phyloP scores from a whole-genome alignment of 2,113 vertebrate species.

The Asarcornis scutulata region DNA sequence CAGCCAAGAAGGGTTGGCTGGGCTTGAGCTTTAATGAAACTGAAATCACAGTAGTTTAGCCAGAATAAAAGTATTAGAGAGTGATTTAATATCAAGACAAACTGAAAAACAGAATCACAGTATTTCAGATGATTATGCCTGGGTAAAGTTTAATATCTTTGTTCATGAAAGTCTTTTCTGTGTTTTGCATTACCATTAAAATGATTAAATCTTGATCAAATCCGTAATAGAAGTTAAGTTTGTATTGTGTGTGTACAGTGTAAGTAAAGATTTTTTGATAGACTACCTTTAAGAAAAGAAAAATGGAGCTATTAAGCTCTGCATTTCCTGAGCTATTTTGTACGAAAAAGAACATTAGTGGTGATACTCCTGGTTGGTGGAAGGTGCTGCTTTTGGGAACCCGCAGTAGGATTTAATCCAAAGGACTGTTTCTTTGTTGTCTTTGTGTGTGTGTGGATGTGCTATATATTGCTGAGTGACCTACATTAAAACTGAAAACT shows the following conservation, averaged over 20 bases:
- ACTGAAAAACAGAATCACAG: not conserved
- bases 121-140: not conserved
- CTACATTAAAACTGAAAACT: not conserved
- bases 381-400: not conserved
- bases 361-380: not conserved
- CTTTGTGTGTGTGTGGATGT: not conserved
- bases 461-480: not conserved
- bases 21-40: slow-evolving; percentile 8
- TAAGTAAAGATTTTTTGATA: not conserved
- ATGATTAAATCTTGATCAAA: not conserved
- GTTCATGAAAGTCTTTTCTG: slow-evolving; percentile 12
- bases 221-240: not conserved
- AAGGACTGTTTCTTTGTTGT: not conserved
- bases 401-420: not conserved
- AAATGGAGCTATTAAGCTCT: not conserved
- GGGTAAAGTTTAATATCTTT: slow-evolving; percentile 7
- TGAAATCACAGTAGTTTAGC: slow-evolving; percentile 16
- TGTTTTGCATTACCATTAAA: not conserved
- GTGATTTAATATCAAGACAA: not conserved
- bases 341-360: not conserved
- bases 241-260: not conserved
- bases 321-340: not conserved
- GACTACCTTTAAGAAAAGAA: not conserved
- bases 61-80: not conserved
- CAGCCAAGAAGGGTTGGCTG: not conserved